Percentiles rank a stretch among this genome's conserved stretches.
Evolutionary conservation across 2,888 invertebrate genomes (phyloP).

Genomic region (Pedicia rivosa): DNA sequence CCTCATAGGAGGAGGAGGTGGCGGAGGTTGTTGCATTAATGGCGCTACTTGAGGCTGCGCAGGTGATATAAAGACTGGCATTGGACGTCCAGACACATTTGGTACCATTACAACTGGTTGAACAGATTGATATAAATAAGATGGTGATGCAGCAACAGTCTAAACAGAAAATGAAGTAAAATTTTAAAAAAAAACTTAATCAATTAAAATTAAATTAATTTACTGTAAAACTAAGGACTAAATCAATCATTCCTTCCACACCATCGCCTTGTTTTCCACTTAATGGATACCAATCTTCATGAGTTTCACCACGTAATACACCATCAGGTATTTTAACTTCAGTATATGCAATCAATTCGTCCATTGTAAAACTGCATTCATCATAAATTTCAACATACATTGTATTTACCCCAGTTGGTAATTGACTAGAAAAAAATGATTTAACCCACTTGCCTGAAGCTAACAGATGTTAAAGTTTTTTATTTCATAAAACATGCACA

Average conservation of each 20-base stretch:
- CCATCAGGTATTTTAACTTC: conserved; percentile 74
- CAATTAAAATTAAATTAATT: too few species aligned
- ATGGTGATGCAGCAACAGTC: conserved; percentile 19
- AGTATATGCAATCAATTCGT: conserved; percentile 90
- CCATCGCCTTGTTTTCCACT: conserved; percentile 92
- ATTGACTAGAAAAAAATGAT: conserved; percentile 17
- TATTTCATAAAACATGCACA: too few species aligned
- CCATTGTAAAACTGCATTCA: conserved; percentile 92
- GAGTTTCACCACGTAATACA: conserved; percentile 73
- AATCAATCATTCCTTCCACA: conserved; percentile 82
- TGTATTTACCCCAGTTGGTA: conserved; percentile 77
- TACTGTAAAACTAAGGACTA: conserved; percentile 68
- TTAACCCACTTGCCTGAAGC: too few species aligned
- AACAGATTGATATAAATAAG: conserved; percentile 28
- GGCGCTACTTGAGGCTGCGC: conserved; percentile 13
- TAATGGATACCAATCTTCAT: conserved; percentile 89
- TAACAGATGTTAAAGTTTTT: too few species aligned
- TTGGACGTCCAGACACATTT: conserved; percentile 23
- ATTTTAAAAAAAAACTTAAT: too few species aligned
- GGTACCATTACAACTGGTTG: conserved; percentile 55
- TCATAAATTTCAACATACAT: conserved; percentile 91
- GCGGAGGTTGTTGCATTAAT: conserved; percentile 26
- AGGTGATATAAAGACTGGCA: conserved; percentile 22
- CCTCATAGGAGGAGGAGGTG: conserved; percentile 16
- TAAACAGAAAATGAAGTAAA: too few species aligned